Evolutionary conservation across 2,113 vertebrate genomes (phyloP), one percentile per base, ranked within the genome.

Genomic region (Mesoclemmys tuberculata): DNA sequence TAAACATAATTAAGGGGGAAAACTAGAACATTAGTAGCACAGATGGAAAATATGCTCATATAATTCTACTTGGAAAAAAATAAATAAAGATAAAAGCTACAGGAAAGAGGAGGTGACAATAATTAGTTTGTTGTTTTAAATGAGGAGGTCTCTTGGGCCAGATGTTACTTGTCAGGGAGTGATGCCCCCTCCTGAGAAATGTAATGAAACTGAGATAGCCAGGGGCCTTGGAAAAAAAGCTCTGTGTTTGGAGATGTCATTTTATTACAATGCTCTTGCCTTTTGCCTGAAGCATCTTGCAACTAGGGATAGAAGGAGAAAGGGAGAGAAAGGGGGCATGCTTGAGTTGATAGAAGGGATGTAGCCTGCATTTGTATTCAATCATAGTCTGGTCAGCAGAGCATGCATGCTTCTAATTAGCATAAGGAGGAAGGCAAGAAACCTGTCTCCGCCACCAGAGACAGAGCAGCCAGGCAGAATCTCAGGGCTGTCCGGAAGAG

Each of bases 91-190:
- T 92, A 94, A 97, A 98, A 98, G 97, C 94, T 87, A 48, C 82
- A 85, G 90, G 94, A 97, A 97, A 97, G 92, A 88, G 92, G 92
- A 97, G 97, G 97, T 98, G 98, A 98, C 93, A 97, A 96, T 97
- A 97, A 98, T 98, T 95, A 97, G 95, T 95, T 96, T 97, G 96
- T 98, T 97, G 94, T 96, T 98, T 98, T 97, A 96, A 98, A 97
- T 97, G 91, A 97, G 96, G 90, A 96, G 96, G 96, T 97, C 97
- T 98, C 97, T 91, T 88, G 97, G 95, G 97, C 97, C 98, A 98
- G 97, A 98, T 98, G 98, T 97, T 97, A 89, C 79, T 54, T 97
- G 97, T 97, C 95, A 96, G 97, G 96, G 91, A 95, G 94, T 58
- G 92, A 97, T 97, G 92, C 96, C 90, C 93, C 97, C 97, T 98